These are phyloP conservation scores for Chionoecetes opilio DNA, from an alignment of 1,140 invertebrate species.

Conservation along the genomic window DNA sequence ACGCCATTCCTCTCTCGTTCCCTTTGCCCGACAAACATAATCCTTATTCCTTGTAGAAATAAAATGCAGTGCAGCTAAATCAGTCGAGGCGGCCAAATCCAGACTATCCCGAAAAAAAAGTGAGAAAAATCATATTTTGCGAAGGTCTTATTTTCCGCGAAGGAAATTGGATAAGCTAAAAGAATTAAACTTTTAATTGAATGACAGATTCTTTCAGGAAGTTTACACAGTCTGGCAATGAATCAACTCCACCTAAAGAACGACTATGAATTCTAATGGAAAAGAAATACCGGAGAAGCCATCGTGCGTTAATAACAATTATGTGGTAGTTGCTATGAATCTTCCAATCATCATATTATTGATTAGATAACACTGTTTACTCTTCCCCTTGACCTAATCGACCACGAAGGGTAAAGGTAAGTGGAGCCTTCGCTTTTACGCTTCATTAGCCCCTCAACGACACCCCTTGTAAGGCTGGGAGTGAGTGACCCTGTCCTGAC, in stretches of 20 bases:
- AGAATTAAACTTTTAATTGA: slow-evolving; percentile 22
- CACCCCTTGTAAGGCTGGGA: too few species aligned
- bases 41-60: not conserved
- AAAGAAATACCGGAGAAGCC: not conserved
- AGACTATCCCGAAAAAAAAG: not conserved
- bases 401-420: too few species aligned
- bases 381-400: too few species aligned
- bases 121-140: not conserved
- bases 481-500: too few species aligned
- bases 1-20: not conserved
- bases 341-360: too few species aligned
- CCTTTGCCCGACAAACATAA: not conserved
- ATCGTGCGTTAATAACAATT: too few species aligned
- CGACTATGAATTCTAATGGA: not conserved
- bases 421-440: too few species aligned
- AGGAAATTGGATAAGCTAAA: not conserved
- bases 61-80: slow-evolving; percentile 1
- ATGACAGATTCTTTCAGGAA: slow-evolving; percentile 20
- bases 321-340: too few species aligned
- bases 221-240: not conserved
- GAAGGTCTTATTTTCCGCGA: not conserved
- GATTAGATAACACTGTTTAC: too few species aligned
- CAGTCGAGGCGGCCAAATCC: not conserved
- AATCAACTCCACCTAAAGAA: not conserved
- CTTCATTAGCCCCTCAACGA: too few species aligned